Conservation (phyloP, 2,888 invertebrate species). For the Temnothorax ravouxi region DNA sequence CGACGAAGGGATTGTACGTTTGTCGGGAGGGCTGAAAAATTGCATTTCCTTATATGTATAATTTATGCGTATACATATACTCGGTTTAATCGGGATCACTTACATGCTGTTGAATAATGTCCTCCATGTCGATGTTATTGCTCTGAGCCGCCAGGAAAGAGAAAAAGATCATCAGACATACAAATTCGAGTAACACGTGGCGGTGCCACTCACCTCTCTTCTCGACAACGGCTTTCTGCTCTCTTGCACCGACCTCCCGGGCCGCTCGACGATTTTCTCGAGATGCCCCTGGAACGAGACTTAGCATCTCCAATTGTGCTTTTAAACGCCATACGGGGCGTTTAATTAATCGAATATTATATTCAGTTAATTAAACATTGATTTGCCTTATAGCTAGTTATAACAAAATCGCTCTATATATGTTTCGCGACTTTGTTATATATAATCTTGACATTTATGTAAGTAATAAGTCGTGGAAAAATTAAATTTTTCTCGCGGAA, state of each 20-base stretch:
- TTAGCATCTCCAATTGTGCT: conserved; percentile 50
- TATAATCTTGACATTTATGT: background rate
- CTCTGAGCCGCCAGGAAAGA: conserved; percentile 85
- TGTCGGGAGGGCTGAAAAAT: conserved; percentile 14
- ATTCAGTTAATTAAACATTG: background rate
- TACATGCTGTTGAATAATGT: conserved; percentile 89
- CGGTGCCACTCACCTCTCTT: conserved; percentile 86
- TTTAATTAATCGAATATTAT: conserved; percentile 6
- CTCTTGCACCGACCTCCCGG: conserved; percentile 88
- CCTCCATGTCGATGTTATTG: conserved; percentile 90
- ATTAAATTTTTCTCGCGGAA: background rate
- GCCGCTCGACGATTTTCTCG: conserved; percentile 95
- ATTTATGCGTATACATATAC: background rate
- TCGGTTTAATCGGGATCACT: conserved; percentile 70
- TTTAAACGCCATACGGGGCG: background rate
- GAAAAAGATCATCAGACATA: conserved; percentile 74
- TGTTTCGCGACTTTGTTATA: background rate
- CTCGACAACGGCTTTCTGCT: conserved; percentile 87
- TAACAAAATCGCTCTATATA: background rate
- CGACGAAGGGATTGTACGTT: background rate
- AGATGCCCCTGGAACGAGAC: conserved; percentile 90
- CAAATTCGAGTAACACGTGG: conserved; percentile 71
- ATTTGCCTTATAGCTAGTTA: background rate
- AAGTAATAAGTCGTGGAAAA: background rate
- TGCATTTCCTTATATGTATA: conserved; percentile 3